Evolutionary conservation across 2,797 vertebrate species (phyloP).

Genomic region (Peromyscus aztecus): DNA sequence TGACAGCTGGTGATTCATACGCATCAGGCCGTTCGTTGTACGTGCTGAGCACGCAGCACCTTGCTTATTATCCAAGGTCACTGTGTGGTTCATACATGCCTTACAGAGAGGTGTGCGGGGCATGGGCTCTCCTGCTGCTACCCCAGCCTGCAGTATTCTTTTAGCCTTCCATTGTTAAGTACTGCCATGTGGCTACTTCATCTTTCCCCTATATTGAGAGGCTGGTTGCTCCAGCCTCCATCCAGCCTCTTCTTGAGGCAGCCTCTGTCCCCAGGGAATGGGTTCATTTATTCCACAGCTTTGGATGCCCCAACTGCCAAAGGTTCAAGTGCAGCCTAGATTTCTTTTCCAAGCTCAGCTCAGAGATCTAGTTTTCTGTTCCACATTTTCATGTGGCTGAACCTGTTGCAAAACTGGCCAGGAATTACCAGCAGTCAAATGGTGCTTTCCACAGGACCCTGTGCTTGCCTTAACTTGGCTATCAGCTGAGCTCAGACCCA

Average conservation of each 20-base stretch:
- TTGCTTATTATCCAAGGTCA: rapidly evolving
- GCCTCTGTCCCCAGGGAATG: too few relatives aligned
- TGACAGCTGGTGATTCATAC: rapidly evolving
- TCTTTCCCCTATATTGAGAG: neutral
- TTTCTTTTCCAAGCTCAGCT: neutral
- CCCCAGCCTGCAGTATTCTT: rapidly evolving
- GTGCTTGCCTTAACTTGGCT: neutral
- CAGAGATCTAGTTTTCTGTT: rapidly evolving
- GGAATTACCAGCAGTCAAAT: rapidly evolving
- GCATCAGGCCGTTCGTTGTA: rapidly evolving
- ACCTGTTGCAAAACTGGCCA: rapidly evolving
- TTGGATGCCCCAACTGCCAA: rapidly evolving
- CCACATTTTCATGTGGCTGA: neutral
- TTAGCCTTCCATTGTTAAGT: too few relatives aligned
- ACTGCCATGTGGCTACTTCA: rapidly evolving
- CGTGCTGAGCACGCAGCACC: rapidly evolving
- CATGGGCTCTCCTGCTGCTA: rapidly evolving
- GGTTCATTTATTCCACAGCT: neutral
- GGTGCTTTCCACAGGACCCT: too few relatives aligned
- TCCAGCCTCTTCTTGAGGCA: neutral
- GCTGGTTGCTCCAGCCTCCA: neutral
- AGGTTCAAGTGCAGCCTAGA: neutral
- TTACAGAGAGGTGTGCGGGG: neutral
- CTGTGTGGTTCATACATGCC: rapidly evolving
- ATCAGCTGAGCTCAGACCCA: neutral